Base-by-base conservation (phyloP, 2,888 invertebrate genomes). In the Girardia tigrina region DNA sequence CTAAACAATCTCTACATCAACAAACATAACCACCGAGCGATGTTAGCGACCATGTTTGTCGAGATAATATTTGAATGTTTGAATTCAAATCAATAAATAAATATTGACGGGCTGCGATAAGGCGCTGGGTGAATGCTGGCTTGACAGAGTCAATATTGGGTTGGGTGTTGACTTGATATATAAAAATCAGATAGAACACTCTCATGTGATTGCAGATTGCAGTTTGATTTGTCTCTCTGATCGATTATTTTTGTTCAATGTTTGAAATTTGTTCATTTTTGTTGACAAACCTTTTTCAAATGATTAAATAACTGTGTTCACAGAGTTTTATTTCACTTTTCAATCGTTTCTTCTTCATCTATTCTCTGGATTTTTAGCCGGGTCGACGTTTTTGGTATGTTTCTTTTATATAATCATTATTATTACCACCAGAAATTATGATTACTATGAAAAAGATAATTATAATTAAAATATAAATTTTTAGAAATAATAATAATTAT, bases 21-120 rank as follows among this genome's bases (percentile, higher is more conserved):
- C 56, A 56, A 56, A 56, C n/a, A n/a, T 56, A 56, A 56, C 56
- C 56, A 56, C 56, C 56, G 56, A 56, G 56, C 56, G 56, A 56
- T 56, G 56, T 56, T 56, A 56, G 56, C 56, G 56, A 56, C 56
- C 56, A 56, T 56, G 56, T 56, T 56, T 56, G 56, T 56, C 56
- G 56, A 56, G 56, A 56, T 56, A 56, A 56, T 56, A 56, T 56
- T 56, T 56, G 56, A 56, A 56, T 56, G 56, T 56, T 56, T 56
- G 56, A 56, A 56, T 56, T 56, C 56, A 56, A 56, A 56, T 56
- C 56, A 56, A 56, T 56, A 56, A 56, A 56, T 56, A 56, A 56
- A 56, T 56, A 56, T 56, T 56, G 56, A 56, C 56, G 56, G 56
- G 56, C 56, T 56, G 56, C 56, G 56, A 56, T 56, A 56, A 56